phyloP scores from a whole-genome alignment of 2,888 invertebrate genomes.

The Philopedon plagiatum region DNA sequence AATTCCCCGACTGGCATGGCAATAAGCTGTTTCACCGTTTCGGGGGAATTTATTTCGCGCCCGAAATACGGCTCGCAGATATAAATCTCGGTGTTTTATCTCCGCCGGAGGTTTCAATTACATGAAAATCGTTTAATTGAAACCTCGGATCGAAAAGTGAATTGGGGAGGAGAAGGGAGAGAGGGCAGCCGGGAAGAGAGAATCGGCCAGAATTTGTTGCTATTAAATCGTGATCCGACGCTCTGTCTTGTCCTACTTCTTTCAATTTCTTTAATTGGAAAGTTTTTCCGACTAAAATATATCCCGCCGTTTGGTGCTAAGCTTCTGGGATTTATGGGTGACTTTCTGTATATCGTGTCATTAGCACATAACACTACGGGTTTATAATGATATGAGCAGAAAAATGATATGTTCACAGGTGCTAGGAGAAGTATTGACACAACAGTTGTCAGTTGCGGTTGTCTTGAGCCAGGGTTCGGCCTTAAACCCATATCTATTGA shows the following conservation, averaged over 20 bases:
- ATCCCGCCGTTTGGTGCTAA: too few species aligned
- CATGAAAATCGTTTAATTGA: constrained; percentile 59
- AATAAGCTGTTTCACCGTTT: constrained; percentile 47
- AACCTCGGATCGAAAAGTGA: constrained; percentile 48
- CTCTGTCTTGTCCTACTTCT: constrained; percentile 36
- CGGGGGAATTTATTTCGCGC: constrained; percentile 39
- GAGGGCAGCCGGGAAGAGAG: not conserved
- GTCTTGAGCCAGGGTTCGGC: too few species aligned
- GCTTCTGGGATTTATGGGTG: too few species aligned
- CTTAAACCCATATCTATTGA: too few species aligned
- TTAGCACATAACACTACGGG: too few species aligned
- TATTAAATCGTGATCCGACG: constrained; percentile 42
- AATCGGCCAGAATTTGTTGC: constrained; percentile 28
- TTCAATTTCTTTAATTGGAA: constrained; percentile 40
- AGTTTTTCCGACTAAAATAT: not conserved
- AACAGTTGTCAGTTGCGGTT: too few species aligned
- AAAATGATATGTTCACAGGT: too few species aligned
- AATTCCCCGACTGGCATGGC: constrained; percentile 44
- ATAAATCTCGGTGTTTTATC: constrained; percentile 51
- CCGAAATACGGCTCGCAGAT: constrained; percentile 37
- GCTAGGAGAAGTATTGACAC: too few species aligned
- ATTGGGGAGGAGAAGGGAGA: constrained; percentile 25
- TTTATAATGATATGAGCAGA: too few species aligned
- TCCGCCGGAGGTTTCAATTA: constrained; percentile 57
- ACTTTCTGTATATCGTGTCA: too few species aligned